phyloP scores from a whole-genome alignment of 2,113 vertebrate genomes.

The Rattus rattus region DNA sequence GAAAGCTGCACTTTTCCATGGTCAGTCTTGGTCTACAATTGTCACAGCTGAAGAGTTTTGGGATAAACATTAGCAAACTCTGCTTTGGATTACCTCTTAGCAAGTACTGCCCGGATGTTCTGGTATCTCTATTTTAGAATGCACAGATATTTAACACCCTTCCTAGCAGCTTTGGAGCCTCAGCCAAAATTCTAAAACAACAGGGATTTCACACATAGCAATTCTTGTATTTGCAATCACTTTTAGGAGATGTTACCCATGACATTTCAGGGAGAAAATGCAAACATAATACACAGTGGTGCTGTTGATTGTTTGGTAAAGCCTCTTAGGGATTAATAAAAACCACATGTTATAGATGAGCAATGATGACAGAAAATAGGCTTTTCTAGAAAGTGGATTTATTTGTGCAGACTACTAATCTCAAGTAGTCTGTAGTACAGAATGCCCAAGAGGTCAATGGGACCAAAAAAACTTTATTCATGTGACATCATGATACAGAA shows the following conservation, averaged over 20 bases:
- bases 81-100: background rate
- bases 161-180: background rate
- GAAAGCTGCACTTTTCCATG: background rate
- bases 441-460: background rate
- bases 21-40: background rate
- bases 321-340: conserved; percentile 6
- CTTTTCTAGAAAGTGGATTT: background rate
- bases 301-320: conserved; percentile 23
- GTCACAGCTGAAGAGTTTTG: background rate
- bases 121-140: background rate
- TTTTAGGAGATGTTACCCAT: conserved; percentile 40
- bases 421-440: background rate
- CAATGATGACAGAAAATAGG: background rate
- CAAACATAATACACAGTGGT: background rate
- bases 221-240: conserved; percentile 39
- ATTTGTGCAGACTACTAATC: background rate
- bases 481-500: background rate
- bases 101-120: background rate
- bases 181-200: conserved; percentile 54
- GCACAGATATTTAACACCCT: conserved; percentile 18
- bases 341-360: background rate
- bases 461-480: background rate
- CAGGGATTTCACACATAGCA: conserved; percentile 53
- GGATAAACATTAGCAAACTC: background rate
- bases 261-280: no score